Evolutionary conservation across 1,140 invertebrate genomes (phyloP).

Genomic region (Palaemon carinicauda): DNA sequence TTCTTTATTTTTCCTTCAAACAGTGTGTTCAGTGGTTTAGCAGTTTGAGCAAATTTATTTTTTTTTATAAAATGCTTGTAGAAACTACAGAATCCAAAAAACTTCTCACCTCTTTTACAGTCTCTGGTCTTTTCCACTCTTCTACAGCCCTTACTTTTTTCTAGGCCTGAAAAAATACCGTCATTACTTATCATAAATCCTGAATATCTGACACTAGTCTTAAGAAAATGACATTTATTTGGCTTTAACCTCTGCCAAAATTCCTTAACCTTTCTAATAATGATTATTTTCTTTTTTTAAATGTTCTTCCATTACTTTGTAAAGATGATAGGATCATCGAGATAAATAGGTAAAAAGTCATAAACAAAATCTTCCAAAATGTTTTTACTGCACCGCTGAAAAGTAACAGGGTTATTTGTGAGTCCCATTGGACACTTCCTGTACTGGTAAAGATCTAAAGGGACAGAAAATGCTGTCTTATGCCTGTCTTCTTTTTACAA

Average conservation of each 20-base stretch:
- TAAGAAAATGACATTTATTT: not conserved
- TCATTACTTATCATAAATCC: not conserved
- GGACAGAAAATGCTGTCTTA: slow-evolving; percentile 7
- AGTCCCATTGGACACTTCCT: slow-evolving; percentile 39
- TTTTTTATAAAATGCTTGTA: slow-evolving; percentile 3
- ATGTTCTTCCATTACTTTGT: not conserved
- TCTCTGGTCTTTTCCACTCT: not conserved
- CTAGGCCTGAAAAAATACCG: slow-evolving; percentile 2
- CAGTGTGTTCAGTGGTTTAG: not conserved
- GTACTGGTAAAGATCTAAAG: not conserved
- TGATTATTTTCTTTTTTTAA: not conserved
- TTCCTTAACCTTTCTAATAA: not conserved
- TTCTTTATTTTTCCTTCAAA: too few species aligned
- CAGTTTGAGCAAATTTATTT: not conserved
- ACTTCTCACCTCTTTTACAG: slow-evolving; percentile 20
- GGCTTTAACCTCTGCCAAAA: slow-evolving; percentile 6
- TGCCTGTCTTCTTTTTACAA: not conserved
- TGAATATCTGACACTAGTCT: not conserved
- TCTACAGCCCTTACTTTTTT: not conserved
- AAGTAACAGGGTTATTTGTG: not conserved
- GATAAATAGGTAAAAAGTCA: not conserved
- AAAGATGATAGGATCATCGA: slow-evolving; percentile 22
- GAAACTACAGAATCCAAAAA: slow-evolving; percentile 13
- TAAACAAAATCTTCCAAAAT: slow-evolving; percentile 16
- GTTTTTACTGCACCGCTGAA: not conserved